These are phyloP conservation scores for Drosophila diplacantha DNA, from an alignment of 2,888 invertebrate genomes.

Conservation along the genomic window DNA sequence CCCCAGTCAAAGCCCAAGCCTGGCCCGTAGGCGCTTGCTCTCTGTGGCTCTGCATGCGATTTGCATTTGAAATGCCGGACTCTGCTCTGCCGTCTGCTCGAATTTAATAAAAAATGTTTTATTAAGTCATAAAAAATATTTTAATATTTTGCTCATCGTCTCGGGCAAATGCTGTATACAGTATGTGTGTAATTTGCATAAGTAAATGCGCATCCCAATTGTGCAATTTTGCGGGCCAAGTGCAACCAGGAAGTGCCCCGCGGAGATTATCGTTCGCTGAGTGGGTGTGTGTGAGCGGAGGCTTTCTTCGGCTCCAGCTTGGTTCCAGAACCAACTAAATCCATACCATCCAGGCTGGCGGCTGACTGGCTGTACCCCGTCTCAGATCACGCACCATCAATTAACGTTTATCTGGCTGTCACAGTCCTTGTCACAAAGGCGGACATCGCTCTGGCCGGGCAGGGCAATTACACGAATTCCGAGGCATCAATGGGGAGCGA, in stretches of 20 bases:
- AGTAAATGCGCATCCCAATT: slow-evolving; percentile 68
- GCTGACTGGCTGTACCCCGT: neutral
- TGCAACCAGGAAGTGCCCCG: slow-evolving; percentile 62
- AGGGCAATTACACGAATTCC: slow-evolving; percentile 65
- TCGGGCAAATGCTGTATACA: slow-evolving; percentile 7
- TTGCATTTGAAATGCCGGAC: slow-evolving; percentile 59
- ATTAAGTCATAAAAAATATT: slow-evolving; percentile 69
- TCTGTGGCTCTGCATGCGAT: slow-evolving; percentile 52
- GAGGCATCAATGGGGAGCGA: slow-evolving; percentile 58
- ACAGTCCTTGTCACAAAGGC: slow-evolving; percentile 37
- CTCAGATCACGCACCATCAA: slow-evolving; percentile 62
- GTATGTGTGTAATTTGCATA: slow-evolving; percentile 57
- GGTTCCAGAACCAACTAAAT: neutral
- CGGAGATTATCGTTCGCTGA: slow-evolving; percentile 8
- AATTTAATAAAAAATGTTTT: slow-evolving; percentile 72
- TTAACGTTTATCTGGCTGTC: slow-evolving; percentile 64
- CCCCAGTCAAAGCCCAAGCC: slow-evolving; percentile 10
- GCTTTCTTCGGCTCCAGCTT: slow-evolving; percentile 1
- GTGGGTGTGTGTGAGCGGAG: slow-evolving; percentile 22
- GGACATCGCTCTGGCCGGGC: slow-evolving; percentile 29
- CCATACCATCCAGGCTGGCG: neutral
- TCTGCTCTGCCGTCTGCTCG: slow-evolving; percentile 49
- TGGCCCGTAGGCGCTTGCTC: slow-evolving; percentile 34
- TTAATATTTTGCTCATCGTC: slow-evolving; percentile 44
- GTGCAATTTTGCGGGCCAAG: slow-evolving; percentile 56